A percentile compares a stretch with the other conserved stretches of the same genome.
These are phyloP conservation scores for Panurus biarmicus DNA, from an alignment of 2,113 vertebrate species.

Conservation along the genomic window DNA sequence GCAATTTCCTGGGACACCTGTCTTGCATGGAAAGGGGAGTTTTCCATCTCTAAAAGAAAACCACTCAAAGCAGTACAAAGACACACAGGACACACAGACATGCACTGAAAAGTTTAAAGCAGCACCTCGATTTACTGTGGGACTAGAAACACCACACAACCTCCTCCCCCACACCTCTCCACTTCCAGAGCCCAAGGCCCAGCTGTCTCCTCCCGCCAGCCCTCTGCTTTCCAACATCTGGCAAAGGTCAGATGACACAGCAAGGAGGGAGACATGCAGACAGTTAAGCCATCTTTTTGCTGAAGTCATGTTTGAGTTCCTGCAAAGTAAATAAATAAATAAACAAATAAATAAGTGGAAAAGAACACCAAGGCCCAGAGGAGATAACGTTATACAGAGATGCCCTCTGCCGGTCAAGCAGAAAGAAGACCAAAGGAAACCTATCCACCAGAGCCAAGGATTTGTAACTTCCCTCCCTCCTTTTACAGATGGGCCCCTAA, in stretches of 20 bases:
- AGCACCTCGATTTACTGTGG: constrained; percentile 33
- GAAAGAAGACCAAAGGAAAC: neutral
- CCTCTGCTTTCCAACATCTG: neutral
- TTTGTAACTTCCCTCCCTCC: neutral
- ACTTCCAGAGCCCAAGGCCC: neutral
- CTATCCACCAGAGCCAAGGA: neutral
- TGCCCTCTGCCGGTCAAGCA: constrained; percentile 50
- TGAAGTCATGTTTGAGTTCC: constrained; percentile 20
- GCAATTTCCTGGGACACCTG: neutral
- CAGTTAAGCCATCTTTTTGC: constrained; percentile 9
- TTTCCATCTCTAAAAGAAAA: neutral
- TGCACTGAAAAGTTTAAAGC: constrained; percentile 16
- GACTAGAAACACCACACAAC: neutral
- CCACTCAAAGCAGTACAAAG: constrained; percentile 12
- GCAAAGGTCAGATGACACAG: neutral
- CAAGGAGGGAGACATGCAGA: neutral
- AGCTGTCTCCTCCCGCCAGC: neutral
- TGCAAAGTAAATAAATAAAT: constrained; percentile 16
- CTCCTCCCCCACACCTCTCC: neutral
- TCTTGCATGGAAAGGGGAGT: neutral
- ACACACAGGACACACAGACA: constrained; percentile 18
- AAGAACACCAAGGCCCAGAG: neutral
- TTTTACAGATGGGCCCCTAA: neutral
- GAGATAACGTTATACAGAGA: neutral
- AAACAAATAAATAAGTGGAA: neutral